Evolutionary conservation across 2,888 invertebrate genomes (phyloP), one percentile per base, ranked within the genome.

Genomic region (Ephialtes manifestator): DNA sequence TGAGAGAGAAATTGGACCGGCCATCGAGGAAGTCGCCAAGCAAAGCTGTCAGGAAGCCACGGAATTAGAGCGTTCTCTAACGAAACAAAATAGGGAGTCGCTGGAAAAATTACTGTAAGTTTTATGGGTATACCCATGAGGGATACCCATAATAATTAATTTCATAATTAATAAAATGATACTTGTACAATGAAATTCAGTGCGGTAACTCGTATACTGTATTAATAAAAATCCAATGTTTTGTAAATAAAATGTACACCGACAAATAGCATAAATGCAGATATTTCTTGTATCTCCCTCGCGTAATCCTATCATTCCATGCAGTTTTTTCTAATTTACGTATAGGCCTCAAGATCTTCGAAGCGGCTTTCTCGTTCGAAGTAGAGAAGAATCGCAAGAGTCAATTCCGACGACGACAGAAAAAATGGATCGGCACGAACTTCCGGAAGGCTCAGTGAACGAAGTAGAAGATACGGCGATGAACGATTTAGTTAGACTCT

Each of bases 1-100:
- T 46, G 86, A 84, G 58, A 81, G 78, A 84, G 81, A 86, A 75
- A 72, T 84, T 28, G 81, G 84, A 51, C 74, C 78, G 35, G 48
- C 78, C 28, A 71, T 81, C 39, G 83, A 84, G 65, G 15, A n/a
- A 28, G 58, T 81, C 28, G 83, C 83, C 4, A 81, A 86, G 65
- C 48, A 86, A 71, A 74, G 74, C 74, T 86, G 83, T 46, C 51
- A 74, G 63, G 71, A 84, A 81, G 83, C 82, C 11, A 71, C 78
- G n/a, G 71, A 75, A 72, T 48, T 78, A 18, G 83, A 86, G 71
- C 74, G 84, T 60, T 63, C 72, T 10, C 39, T 84, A 46, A 83
- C 77, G 1, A 83, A 81, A 35, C 15, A 83, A 78, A 82, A 85
- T 67, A 55, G 63, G 24, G 77, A 72, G 70, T 55, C 39, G 39